Evolutionary conservation across 2,797 vertebrate genomes (phyloP).

Genomic region (Manis crassicaudata): DNA sequence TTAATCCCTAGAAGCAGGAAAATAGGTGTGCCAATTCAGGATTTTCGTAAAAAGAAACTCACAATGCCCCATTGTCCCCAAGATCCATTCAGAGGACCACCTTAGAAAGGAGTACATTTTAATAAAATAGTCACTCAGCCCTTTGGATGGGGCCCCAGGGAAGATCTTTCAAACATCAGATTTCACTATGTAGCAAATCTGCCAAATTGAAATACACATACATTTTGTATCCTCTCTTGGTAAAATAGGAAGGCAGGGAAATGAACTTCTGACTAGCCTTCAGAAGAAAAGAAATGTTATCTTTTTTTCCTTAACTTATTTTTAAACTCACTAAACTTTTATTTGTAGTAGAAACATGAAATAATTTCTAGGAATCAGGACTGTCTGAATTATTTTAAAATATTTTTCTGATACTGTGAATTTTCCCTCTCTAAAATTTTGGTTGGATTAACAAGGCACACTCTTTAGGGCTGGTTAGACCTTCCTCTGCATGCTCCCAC

Average conservation of each 20-base stretch:
- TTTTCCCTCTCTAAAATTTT: neutral
- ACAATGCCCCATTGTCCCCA: neutral
- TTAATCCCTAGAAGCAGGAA: neutral
- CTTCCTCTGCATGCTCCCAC: neutral
- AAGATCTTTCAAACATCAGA: slow-evolving; percentile 21
- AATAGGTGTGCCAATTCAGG: neutral
- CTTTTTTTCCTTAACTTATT: neutral
- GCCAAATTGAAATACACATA: neutral
- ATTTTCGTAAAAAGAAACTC: neutral
- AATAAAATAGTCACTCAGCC: neutral
- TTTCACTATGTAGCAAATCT: neutral
- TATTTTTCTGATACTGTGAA: neutral
- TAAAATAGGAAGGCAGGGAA: neutral
- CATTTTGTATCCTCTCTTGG: neutral
- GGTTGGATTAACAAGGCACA: neutral
- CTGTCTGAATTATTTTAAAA: neutral
- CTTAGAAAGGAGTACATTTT: neutral
- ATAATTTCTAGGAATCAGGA: neutral
- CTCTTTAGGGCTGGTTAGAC: neutral
- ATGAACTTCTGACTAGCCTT: neutral
- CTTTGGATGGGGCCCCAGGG: neutral
- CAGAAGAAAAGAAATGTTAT: neutral
- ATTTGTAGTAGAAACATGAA: slow-evolving; percentile 9
- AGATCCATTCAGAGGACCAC: neutral
- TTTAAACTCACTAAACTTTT: slow-evolving; percentile 20